phyloP scores from a whole-genome alignment of 1,140 invertebrate species.

The Papilio machaon region DNA sequence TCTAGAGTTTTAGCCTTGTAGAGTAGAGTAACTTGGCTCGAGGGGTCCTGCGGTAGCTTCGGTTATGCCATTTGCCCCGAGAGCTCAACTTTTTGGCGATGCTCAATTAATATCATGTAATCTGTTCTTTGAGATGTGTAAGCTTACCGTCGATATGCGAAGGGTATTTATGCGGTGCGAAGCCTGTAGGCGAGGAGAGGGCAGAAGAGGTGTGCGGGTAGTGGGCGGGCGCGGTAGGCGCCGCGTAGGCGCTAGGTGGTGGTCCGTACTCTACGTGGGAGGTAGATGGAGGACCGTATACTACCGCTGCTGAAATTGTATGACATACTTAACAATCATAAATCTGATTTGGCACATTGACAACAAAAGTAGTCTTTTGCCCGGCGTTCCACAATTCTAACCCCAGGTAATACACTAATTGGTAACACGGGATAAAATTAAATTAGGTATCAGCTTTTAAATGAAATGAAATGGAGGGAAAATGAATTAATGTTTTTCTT shows the following conservation, averaged over 20 bases:
- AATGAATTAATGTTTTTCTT: no score
- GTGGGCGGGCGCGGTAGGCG: slow-evolving; percentile 66
- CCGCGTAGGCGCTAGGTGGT: slow-evolving; percentile 62
- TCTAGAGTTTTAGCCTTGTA: no score
- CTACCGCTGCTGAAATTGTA: slow-evolving; percentile 61
- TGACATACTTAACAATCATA: not conserved
- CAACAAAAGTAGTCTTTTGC: not conserved
- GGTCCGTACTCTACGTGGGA: slow-evolving; percentile 61
- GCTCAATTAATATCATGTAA: not conserved
- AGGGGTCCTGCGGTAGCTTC: no score
- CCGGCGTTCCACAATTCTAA: no score
- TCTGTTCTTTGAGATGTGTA: no score
- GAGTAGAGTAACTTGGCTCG: no score
- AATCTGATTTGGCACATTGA: not conserved
- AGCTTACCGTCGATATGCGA: slow-evolving; percentile 70
- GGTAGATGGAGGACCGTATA: slow-evolving; percentile 68
- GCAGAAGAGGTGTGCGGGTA: slow-evolving; percentile 54
- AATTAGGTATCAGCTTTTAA: no score
- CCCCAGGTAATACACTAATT: no score
- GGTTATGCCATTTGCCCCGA: not conserved
- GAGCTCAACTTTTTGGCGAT: not conserved
- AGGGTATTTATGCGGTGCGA: slow-evolving; percentile 69
- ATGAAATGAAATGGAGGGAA: no score
- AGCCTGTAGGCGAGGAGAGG: slow-evolving; percentile 64
- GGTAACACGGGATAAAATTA: no score